Conservation (phyloP, 2,888 invertebrate species). For the Idaea dimidiata region DNA sequence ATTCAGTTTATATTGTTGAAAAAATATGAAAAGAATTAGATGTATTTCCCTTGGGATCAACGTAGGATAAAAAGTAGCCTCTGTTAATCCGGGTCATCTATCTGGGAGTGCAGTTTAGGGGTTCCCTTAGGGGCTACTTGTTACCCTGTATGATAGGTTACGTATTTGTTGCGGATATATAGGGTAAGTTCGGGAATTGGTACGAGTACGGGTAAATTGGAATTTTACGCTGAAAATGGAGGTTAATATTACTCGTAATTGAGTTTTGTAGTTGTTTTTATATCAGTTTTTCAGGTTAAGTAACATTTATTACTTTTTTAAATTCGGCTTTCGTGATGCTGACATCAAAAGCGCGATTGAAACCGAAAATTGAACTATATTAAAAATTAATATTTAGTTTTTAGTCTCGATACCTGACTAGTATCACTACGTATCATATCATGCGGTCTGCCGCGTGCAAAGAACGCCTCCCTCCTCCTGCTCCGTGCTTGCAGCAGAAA, state of each 20-base stretch:
- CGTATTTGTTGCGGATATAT: not conserved
- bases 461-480: no score
- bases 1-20: not conserved
- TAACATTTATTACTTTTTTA: not conserved
- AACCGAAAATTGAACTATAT: no score
- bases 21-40: constrained; percentile 1
- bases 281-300: not conserved
- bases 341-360: no score
- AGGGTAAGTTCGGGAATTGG: not conserved
- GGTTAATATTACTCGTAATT: not conserved
- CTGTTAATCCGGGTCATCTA: not conserved
- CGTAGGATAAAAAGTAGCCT: not conserved
- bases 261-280: not conserved
- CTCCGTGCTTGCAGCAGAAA: no score
- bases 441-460: no score
- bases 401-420: no score
- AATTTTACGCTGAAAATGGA: not conserved
- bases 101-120: constrained; percentile 1
- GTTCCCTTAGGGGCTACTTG: not conserved
- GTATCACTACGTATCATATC: no score
- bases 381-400: no score
- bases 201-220: not conserved
- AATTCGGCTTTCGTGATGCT: no score
- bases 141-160: not conserved
- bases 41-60: not conserved